Conservation (phyloP, 2,797 vertebrate species). For the Anas flavirostris region DNA sequence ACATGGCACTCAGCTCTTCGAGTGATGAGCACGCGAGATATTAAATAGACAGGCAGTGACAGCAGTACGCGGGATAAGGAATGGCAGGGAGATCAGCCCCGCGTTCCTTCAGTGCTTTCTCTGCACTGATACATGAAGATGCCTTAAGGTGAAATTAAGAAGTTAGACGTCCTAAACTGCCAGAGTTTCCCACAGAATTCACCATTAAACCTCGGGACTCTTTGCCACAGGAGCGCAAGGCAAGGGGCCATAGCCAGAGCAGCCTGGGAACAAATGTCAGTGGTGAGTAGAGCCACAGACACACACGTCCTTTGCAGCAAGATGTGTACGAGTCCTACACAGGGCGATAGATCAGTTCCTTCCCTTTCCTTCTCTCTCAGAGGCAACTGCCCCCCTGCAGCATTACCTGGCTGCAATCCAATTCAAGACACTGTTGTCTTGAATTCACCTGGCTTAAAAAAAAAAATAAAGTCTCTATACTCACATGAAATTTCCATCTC, state of each 20-base stretch:
- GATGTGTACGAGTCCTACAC: accelerated
- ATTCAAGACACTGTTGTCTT: too few relatives aligned
- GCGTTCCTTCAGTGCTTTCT: accelerated
- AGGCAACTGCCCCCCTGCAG: not conserved
- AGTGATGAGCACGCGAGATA: not conserved
- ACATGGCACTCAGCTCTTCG: not conserved
- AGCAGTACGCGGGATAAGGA: not conserved
- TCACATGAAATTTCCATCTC: not conserved
- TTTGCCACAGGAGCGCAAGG: not conserved
- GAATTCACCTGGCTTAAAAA: not conserved
- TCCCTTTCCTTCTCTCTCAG: not conserved
- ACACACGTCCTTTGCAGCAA: not conserved
- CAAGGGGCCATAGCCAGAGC: not conserved
- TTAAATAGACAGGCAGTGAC: not conserved
- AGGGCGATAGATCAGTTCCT: not conserved
- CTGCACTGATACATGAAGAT: not conserved
- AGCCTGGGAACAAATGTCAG: not conserved
- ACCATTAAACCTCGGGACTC: not conserved
- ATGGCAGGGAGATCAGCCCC: not conserved
- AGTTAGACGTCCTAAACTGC: not conserved
- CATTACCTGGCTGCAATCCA: not conserved
- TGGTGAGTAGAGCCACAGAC: accelerated
- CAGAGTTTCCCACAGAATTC: not conserved
- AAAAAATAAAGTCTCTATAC: not conserved
- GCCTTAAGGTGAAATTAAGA: not conserved